A percentile compares a stretch with the other conserved stretches of the same genome.
Conservation (phyloP, 2,113 vertebrate species). For the Centropus unirufus region DNA sequence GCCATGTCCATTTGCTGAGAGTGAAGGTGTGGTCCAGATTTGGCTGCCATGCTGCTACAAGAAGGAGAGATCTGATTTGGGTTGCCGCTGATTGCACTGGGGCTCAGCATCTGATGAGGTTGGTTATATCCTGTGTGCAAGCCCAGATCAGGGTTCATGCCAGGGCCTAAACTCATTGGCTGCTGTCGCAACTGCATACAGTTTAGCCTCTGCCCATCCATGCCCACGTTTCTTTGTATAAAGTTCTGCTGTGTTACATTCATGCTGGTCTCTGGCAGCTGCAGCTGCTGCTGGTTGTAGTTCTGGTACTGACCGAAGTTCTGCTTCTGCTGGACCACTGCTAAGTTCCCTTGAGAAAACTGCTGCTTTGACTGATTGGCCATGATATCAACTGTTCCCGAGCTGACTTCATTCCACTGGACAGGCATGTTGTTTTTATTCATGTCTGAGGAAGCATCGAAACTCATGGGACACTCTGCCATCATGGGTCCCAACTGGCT, state of each 20-base stretch:
- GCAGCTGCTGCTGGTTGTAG: conserved; percentile 82
- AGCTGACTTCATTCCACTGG: conserved; percentile 99
- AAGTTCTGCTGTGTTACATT: conserved; percentile 66
- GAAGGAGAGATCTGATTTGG: conserved; percentile 76
- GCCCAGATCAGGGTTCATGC: conserved; percentile 70
- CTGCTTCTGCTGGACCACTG: conserved; percentile 86
- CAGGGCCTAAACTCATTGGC: conserved; percentile 63
- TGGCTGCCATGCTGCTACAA: conserved; percentile 71
- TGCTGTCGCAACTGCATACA: conserved; percentile 81
- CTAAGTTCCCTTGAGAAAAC: conserved; percentile 82
- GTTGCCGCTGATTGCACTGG: conserved; percentile 67
- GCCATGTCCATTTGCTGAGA: conserved; percentile 72
- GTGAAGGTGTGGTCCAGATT: conserved; percentile 62
- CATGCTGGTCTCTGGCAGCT: conserved; percentile 78
- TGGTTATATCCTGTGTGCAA: conserved; percentile 81
- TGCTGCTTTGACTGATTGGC: conserved; percentile 81
- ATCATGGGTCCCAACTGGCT: conserved; percentile 73
- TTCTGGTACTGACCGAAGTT: conserved; percentile 84
- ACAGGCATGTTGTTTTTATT: conserved; percentile 94
- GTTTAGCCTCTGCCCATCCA: conserved; percentile 80
- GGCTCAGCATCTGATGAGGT: conserved; percentile 75
- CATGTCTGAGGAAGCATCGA: conserved; percentile 70
- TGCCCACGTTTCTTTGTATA: conserved; percentile 73
- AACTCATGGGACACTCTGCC: conserved; percentile 78
- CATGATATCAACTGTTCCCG: conserved; percentile 87